Conservation (phyloP, 2,888 invertebrate species). For the Perizoma affinitatum region DNA sequence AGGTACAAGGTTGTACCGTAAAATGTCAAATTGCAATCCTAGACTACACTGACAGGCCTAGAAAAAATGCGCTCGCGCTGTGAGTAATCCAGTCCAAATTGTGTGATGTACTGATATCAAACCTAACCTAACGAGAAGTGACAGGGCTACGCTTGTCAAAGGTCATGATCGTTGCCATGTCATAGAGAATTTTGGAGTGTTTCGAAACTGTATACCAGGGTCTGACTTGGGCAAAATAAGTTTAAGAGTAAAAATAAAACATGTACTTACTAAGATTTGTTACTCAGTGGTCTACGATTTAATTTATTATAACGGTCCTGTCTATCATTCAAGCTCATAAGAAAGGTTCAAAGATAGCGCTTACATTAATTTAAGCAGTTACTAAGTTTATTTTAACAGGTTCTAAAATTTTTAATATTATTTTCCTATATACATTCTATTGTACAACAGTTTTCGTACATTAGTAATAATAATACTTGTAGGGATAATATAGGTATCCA, state of each 20-base stretch:
- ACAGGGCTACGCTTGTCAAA: slow-evolving; percentile 36
- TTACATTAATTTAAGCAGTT: too few species aligned
- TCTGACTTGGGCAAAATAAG: not conserved
- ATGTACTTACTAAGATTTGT: too few species aligned
- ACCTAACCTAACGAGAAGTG: slow-evolving; percentile 36
- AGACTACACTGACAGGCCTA: slow-evolving; percentile 29
- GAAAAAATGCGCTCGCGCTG: slow-evolving; percentile 29
- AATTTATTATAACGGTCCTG: too few species aligned
- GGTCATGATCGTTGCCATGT: slow-evolving; percentile 31
- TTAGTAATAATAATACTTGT: too few species aligned
- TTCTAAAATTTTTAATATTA: too few species aligned
- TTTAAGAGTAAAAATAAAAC: not conserved
- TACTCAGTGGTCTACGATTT: too few species aligned
- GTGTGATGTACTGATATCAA: slow-evolving; percentile 33
- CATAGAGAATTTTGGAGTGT: slow-evolving; percentile 5
- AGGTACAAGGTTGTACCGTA: slow-evolving; percentile 38
- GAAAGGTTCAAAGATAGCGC: too few species aligned
- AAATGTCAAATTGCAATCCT: slow-evolving; percentile 43
- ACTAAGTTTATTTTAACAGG: too few species aligned
- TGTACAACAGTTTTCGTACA: too few species aligned
- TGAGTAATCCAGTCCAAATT: slow-evolving; percentile 21
- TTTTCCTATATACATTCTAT: too few species aligned
- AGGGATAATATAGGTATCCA: too few species aligned
- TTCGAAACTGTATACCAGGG: slow-evolving; percentile 6
- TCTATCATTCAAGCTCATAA: too few species aligned